Conservation (phyloP, 2,113 vertebrate species). For the Chinchilla lanigera region DNA sequence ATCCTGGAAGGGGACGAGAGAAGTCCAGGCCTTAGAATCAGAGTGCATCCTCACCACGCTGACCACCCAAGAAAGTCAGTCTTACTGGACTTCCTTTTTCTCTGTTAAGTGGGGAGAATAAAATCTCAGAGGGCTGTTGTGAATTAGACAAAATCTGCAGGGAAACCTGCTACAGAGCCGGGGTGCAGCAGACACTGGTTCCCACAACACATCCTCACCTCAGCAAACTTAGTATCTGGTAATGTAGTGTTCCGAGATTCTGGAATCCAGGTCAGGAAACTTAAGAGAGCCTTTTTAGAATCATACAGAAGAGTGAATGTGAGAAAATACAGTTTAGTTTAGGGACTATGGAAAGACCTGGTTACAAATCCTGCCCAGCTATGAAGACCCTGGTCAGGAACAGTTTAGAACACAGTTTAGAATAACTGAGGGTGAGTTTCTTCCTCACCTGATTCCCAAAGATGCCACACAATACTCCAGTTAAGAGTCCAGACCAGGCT, state of each 20-base stretch:
- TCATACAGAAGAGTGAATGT: not conserved
- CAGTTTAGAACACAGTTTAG: not conserved
- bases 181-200: not conserved
- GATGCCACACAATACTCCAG: not conserved
- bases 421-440: not conserved
- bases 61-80: not conserved
- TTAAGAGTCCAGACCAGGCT: not conserved
- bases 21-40: not conserved
- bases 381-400: not conserved
- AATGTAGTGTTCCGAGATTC: not conserved
- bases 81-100: not conserved
- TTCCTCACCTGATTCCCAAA: conserved; percentile 21
- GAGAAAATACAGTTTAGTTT: not conserved
- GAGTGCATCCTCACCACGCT: not conserved
- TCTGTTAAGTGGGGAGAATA: conserved; percentile 5
- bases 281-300: not conserved
- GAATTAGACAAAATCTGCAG: not conserved
- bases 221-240: not conserved
- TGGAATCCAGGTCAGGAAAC: not conserved
- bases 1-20: not conserved
- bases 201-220: not conserved
- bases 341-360: not conserved
- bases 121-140: not conserved
- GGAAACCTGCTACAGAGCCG: not conserved
- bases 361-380: not conserved